A percentile compares a stretch with the other conserved stretches of the same genome.
These are phyloP conservation scores for Trinectes maculatus DNA, from an alignment of 2,113 vertebrate genomes.

Conservation along the genomic window DNA sequence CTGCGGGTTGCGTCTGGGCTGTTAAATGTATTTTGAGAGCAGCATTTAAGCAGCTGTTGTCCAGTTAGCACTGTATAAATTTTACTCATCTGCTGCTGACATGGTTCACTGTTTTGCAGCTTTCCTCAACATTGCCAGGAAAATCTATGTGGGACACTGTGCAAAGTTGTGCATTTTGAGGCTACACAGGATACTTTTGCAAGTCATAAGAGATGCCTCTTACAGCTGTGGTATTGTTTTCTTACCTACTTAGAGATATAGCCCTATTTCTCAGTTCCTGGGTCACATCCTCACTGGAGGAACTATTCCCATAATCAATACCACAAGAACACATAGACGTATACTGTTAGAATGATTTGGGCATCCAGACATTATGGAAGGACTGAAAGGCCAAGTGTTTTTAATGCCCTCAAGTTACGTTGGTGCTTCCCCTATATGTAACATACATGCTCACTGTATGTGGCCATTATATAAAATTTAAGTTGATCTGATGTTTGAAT, in stretches of 20 bases:
- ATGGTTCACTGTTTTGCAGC: not conserved
- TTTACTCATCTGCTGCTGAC: not conserved
- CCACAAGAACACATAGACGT: not conserved
- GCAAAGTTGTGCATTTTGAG: not conserved
- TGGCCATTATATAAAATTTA: constrained; percentile 32
- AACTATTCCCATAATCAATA: constrained; percentile 13
- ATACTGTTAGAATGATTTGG: not conserved
- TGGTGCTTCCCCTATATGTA: too few species aligned
- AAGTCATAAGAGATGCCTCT: constrained; percentile 3
- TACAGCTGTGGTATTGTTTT: constrained; percentile 15
- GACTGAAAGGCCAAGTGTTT: not conserved
- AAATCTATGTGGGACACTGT: not conserved
- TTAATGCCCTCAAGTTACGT: not conserved
- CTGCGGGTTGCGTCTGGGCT: not conserved
- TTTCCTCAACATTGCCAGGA: constrained; percentile 4
- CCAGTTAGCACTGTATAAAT: not conserved
- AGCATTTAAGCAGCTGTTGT: not conserved
- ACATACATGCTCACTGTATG: not conserved
- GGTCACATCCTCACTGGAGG: constrained; percentile 17
- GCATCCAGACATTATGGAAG: not conserved
- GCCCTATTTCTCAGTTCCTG: constrained; percentile 8
- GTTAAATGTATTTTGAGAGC: not conserved
- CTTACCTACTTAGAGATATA: not conserved
- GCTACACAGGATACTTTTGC: constrained; percentile 1
- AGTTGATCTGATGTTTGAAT: constrained; percentile 24